Base-by-base conservation (phyloP, 2,888 invertebrate species). In the Oscheius sp. region DNA sequence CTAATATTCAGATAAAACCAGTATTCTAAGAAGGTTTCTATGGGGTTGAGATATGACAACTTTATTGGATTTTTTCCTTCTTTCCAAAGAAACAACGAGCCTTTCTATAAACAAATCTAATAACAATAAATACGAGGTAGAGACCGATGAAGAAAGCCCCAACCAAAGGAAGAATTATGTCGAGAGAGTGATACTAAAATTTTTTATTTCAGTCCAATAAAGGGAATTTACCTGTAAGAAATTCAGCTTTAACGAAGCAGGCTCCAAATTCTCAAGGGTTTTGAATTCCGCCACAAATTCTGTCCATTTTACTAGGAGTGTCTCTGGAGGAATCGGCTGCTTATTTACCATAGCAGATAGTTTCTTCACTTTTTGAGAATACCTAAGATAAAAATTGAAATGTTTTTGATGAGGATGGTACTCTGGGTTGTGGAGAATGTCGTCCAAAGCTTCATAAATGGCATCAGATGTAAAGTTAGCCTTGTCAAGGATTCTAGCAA, bases 271-370 rank as follows among this genome's bases (percentile, higher is more conserved):
- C 20, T 78, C 78, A 17, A 78, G 65, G 5, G 65, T 50, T 61
- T 79, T 76, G 75, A 80, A 80, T 68, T 79, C 74, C 6, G 79
- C 82, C 25, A 79, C 52, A 63, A 82, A 82, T 53, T 77, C 80
- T 1, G 82, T 80, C 81, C 81, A 82, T 42, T 67, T 65, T 2
- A 79, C 68, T 15, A 82, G 75, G 31, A 78, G 74, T 58, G 70
- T 72, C 42, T 75, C 75, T 1, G 78, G 70, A 25, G 74, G 72
- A 23, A 79, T 67, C 3, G 82, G 82, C 69, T 81, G 78, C 10
- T 72, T 48, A 10, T 73, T 69, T 10, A 79, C 76, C 82, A 82
- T 82, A 46, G 66, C 67, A 4, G 72, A 68, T 17, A 82, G 58
- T 6, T 74, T 67, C 33, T 66, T 53, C 25, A 71, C 81, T 25